Evolutionary conservation across 2,797 vertebrate genomes (phyloP).

Genomic region (Manis crassicaudata): DNA sequence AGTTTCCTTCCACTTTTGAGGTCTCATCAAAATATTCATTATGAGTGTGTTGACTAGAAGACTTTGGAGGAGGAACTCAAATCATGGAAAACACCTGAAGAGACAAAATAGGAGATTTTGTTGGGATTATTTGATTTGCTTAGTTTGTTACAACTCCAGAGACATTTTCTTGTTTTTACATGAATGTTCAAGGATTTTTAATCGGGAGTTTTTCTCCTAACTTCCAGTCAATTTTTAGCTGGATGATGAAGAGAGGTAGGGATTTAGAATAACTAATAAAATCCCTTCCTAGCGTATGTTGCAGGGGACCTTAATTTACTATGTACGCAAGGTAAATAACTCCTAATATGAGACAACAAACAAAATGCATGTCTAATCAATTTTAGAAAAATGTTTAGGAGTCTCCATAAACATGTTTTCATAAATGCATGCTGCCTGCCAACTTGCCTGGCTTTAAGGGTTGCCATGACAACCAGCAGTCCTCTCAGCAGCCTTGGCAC

Average conservation of each 20-base stretch:
- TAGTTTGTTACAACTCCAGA: slow-evolving; percentile 26
- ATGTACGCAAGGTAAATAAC: slow-evolving; percentile 14
- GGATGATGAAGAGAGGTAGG: background rate
- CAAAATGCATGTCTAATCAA: slow-evolving; percentile 62
- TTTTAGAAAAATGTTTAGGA: slow-evolving; percentile 62
- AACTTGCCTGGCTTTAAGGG: slow-evolving; percentile 64
- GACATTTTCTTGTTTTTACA: background rate
- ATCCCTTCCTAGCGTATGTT: background rate
- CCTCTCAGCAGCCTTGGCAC: slow-evolving; percentile 49
- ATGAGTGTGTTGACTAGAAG: background rate
- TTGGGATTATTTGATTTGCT: background rate
- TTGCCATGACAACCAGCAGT: slow-evolving; percentile 74
- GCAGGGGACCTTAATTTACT: slow-evolving; percentile 14
- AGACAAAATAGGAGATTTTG: background rate
- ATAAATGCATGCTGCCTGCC: slow-evolving; percentile 61
- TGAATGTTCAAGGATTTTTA: slow-evolving; percentile 11
- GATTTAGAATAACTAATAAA: slow-evolving; percentile 8
- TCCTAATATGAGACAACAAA: slow-evolving; percentile 64
- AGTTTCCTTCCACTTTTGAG: background rate
- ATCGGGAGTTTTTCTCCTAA: background rate
- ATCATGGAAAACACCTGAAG: background rate
- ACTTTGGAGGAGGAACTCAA: slow-evolving; percentile 27
- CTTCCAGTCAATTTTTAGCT: slow-evolving; percentile 6
- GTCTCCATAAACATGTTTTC: slow-evolving; percentile 63
- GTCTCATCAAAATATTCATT: slow-evolving; percentile 29